These are phyloP conservation scores for Stegostoma tigrinum DNA, from an alignment of 2,113 vertebrate genomes.

Conservation along the genomic window DNA sequence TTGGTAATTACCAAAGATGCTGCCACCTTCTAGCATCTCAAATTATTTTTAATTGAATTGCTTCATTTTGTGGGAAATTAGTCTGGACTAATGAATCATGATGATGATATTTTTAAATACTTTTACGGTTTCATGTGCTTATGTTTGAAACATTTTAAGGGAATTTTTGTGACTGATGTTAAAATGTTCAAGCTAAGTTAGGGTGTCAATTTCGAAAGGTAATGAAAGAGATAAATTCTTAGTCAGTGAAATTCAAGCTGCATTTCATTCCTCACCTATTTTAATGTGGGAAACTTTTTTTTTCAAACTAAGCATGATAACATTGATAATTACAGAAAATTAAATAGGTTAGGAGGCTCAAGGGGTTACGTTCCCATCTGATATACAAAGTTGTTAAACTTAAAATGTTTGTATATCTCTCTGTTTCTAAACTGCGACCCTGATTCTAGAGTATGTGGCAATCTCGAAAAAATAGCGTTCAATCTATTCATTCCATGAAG, in stretches of 20 bases:
- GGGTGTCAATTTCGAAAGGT: not conserved
- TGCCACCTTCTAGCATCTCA: not conserved
- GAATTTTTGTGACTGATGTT: not conserved
- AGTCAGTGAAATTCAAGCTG: not conserved
- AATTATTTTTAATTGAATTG: not conserved
- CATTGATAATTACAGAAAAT: not conserved
- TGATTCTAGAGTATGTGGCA: not conserved
- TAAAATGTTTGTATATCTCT: not conserved
- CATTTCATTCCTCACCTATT: not conserved
- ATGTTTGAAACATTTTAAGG: not conserved
- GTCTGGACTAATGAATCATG: not conserved
- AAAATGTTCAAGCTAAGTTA: not conserved
- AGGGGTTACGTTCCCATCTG: not conserved
- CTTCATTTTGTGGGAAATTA: not conserved
- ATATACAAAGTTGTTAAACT: not conserved
- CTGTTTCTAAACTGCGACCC: not conserved
- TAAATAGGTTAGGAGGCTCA: not conserved
- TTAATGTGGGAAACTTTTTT: not conserved
- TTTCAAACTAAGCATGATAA: not conserved
- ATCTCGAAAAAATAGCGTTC: not conserved
- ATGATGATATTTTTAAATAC: not conserved
- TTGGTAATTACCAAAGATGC: not conserved
- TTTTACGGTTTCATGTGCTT: not conserved
- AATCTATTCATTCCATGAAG: not conserved
- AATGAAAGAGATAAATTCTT: not conserved